Percentiles rank a stretch among this genome's conserved stretches.
phyloP scores from a whole-genome alignment of 2,797 vertebrate species.

The Tarsius wallacei region DNA sequence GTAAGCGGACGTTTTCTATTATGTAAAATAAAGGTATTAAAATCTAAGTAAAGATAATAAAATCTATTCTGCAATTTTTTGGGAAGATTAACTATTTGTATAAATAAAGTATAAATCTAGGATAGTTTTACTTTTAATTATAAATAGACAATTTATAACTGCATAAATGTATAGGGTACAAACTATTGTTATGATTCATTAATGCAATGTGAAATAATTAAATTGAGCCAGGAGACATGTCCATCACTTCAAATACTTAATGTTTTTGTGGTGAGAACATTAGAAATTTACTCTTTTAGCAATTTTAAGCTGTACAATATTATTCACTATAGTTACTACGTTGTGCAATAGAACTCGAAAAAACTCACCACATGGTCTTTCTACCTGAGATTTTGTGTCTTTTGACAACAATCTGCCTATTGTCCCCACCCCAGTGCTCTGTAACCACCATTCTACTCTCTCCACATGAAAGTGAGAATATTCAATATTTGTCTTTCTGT shows the following conservation, averaged over 20 bases:
- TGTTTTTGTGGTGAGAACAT: background rate
- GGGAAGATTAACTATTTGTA: slow-evolving; percentile 34
- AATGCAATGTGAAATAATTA: background rate
- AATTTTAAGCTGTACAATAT: background rate
- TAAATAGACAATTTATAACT: background rate
- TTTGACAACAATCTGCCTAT: background rate
- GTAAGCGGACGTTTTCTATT: background rate
- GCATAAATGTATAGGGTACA: background rate
- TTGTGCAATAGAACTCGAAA: background rate
- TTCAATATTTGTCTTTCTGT: background rate
- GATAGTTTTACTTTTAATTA: background rate
- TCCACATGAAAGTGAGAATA: background rate
- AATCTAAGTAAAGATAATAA: slow-evolving; percentile 49
- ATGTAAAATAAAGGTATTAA: slow-evolving; percentile 49
- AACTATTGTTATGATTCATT: background rate
- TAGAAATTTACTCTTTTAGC: background rate
- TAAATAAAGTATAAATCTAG: slow-evolving; percentile 29
- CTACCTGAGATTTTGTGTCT: background rate
- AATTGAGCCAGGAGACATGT: background rate
- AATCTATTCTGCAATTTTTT: background rate
- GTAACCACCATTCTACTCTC: background rate
- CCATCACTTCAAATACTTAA: background rate
- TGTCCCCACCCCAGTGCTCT: background rate
- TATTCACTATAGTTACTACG: background rate
- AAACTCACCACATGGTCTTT: background rate